These are phyloP conservation scores for Bimastos eiseni DNA, from an alignment of 2,888 invertebrate genomes.

Conservation along the genomic window DNA sequence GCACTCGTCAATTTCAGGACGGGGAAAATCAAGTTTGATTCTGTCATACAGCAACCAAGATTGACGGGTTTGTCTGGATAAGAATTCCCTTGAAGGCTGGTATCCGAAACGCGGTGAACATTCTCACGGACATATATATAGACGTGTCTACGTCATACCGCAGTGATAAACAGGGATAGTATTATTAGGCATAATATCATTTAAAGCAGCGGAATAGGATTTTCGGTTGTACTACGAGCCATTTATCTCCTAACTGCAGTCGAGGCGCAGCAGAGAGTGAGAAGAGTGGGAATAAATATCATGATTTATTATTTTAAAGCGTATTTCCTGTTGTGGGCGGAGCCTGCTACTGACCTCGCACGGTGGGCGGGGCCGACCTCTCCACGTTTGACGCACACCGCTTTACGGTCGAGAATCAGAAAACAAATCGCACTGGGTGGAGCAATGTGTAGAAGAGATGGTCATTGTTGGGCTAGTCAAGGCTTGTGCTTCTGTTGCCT, in stretches of 20 bases:
- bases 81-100: constrained; percentile 6
- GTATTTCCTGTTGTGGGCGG: not conserved
- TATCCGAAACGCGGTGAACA: not conserved
- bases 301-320: constrained; percentile 13
- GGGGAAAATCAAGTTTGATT: not conserved
- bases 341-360: not conserved
- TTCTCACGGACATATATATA: not conserved
- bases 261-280: not conserved
- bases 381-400: not conserved
- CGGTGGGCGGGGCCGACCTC: not conserved
- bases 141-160: not conserved
- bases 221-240: constrained; percentile 9
- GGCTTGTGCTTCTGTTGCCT: not conserved
- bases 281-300: constrained; percentile 9
- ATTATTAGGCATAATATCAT: not conserved
- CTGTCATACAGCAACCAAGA: not conserved
- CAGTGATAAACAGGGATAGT: not conserved
- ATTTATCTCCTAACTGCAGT: not conserved
- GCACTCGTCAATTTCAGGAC: not conserved
- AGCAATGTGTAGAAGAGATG: not conserved
- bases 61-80: not conserved
- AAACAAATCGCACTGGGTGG: not conserved
- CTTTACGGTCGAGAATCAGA: not conserved
- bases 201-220: not conserved
- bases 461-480: not conserved